Percentiles rank a stretch among this genome's conserved stretches.
These are phyloP conservation scores for Drosophila orena DNA, from an alignment of 1,140 invertebrate genomes.

Conservation along the genomic window DNA sequence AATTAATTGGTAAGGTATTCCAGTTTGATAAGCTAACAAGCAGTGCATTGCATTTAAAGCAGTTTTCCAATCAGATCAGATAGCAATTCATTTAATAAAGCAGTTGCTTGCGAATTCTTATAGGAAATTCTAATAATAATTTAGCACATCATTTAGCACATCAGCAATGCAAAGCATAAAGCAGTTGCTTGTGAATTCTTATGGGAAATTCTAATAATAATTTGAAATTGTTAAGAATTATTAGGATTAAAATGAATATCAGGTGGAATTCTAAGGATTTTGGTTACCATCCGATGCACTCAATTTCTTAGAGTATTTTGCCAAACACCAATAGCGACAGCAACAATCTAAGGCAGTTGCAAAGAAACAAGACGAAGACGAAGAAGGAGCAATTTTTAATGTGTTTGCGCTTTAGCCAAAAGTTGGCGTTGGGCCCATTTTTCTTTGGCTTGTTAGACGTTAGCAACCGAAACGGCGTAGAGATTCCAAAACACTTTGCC, in stretches of 20 bases:
- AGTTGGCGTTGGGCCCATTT: constrained; percentile 83
- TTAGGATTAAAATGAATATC: background rate
- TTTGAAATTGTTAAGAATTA: too few relatives aligned
- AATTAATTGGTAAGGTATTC: background rate
- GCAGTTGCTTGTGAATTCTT: background rate
- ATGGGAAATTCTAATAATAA: background rate
- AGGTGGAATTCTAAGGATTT: background rate
- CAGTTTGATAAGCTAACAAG: background rate
- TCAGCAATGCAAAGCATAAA: too few relatives aligned
- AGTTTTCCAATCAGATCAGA: background rate
- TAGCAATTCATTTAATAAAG: background rate
- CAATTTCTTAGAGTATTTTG: constrained; percentile 24
- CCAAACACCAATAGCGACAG: constrained; percentile 22
- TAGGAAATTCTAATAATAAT: background rate
- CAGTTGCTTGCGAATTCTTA: background rate
- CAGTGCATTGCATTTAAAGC: background rate
- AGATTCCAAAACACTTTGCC: constrained; percentile 64
- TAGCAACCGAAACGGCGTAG: constrained; percentile 32
- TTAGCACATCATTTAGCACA: too few relatives aligned
- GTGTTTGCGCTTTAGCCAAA: constrained; percentile 81
- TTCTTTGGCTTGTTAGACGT: constrained; percentile 81
- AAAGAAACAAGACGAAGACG: constrained; percentile 20
- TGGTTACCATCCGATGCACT: background rate
- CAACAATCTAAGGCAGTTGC: constrained; percentile 31
- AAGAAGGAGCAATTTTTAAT: constrained; percentile 73